These are phyloP conservation scores for Halichoeres trimaculatus DNA, from an alignment of 2,113 vertebrate genomes.

Conservation along the genomic window DNA sequence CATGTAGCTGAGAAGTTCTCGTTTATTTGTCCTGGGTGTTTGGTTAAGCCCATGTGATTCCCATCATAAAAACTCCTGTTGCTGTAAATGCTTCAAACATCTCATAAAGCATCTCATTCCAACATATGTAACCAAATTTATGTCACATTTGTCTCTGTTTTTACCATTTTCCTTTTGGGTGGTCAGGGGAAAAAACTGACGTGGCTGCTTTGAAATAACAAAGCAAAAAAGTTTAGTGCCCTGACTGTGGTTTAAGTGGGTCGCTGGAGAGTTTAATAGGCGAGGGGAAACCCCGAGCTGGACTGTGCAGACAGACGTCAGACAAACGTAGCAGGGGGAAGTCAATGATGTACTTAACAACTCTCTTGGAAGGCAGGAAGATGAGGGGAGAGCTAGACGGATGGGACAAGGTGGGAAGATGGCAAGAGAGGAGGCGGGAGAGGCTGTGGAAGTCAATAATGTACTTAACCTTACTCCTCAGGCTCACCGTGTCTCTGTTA, in stretches of 20 bases:
- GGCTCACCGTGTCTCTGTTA: conserved; percentile 46
- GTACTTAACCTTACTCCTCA: conserved; percentile 61
- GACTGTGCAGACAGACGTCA: conserved; percentile 52
- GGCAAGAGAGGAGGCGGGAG: conserved; percentile 19
- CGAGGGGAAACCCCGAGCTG: conserved; percentile 52
- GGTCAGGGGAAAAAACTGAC: conserved; percentile 16
- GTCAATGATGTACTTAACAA: conserved; percentile 65
- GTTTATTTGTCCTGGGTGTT: neutral
- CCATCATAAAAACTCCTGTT: neutral
- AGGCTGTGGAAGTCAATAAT: conserved; percentile 65
- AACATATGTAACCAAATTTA: neutral
- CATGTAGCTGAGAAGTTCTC: neutral
- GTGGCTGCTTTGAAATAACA: neutral
- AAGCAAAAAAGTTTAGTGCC: conserved; percentile 1
- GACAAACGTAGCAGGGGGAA: conserved; percentile 53
- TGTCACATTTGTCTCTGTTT: neutral
- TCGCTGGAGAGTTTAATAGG: conserved; percentile 58
- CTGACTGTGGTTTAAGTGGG: conserved; percentile 56
- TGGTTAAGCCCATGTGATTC: neutral
- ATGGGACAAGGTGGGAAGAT: conserved; percentile 45
- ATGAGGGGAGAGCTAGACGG: conserved; percentile 38
- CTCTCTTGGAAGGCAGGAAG: conserved; percentile 48
- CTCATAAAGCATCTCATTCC: neutral
- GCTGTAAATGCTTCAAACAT: neutral
- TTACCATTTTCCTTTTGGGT: conserved; percentile 52